Conservation (phyloP, 2,888 invertebrate species). For the Iselma pallidipennis region DNA sequence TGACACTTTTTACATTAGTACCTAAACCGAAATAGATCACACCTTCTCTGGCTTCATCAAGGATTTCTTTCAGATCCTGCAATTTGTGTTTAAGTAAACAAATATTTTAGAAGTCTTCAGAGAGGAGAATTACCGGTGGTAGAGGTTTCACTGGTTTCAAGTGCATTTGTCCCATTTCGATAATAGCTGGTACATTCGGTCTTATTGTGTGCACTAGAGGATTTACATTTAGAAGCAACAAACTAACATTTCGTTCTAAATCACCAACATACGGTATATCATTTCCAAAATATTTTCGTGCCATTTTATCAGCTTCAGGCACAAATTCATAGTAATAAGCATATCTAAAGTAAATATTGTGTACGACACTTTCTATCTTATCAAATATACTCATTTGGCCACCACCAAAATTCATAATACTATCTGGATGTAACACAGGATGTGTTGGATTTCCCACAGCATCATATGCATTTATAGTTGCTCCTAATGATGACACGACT, state of each 20-base stretch:
- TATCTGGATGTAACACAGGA: slow-evolving; percentile 10
- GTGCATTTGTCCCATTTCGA: slow-evolving; percentile 44
- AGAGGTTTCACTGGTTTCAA: slow-evolving; percentile 39
- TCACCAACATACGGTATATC: slow-evolving; percentile 46
- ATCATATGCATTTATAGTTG: slow-evolving; percentile 9
- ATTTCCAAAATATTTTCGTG: slow-evolving; percentile 45
- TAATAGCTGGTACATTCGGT: slow-evolving; percentile 45
- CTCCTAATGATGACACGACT: slow-evolving; percentile 20
- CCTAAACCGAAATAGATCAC: slow-evolving; percentile 51
- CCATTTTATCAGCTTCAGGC: slow-evolving; percentile 40
- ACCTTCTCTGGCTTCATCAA: slow-evolving; percentile 44
- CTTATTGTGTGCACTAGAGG: slow-evolving; percentile 44
- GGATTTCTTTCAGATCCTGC: slow-evolving; percentile 42
- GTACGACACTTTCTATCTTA: slow-evolving; percentile 22
- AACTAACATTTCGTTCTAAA: slow-evolving; percentile 45
- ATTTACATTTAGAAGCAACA: slow-evolving; percentile 46
- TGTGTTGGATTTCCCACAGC: background rate
- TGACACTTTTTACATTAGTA: slow-evolving; percentile 35
- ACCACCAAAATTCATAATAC: slow-evolving; percentile 8
- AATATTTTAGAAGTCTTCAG: background rate
- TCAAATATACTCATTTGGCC: slow-evolving; percentile 9
- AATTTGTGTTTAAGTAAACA: too few relatives aligned
- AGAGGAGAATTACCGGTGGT: slow-evolving; percentile 40
- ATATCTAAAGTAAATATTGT: slow-evolving; percentile 23
- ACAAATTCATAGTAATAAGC: slow-evolving; percentile 23